Percentiles rank a stretch among this genome's conserved stretches.
phyloP scores from a whole-genome alignment of 2,113 vertebrate genomes.

The Cichladusa arquata region DNA sequence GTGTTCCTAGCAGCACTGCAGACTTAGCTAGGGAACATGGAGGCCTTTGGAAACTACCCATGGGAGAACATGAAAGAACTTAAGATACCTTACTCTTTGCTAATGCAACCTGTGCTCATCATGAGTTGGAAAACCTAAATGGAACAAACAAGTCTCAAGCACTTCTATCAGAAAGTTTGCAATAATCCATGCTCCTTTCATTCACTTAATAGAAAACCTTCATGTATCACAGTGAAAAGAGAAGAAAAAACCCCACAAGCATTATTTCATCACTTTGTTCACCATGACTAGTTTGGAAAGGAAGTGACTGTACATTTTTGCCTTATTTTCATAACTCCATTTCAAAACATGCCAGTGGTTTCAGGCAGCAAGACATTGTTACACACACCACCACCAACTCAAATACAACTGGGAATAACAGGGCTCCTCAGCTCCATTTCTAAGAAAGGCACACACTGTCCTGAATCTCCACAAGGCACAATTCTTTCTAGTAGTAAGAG shows the following conservation, averaged over 20 bases:
- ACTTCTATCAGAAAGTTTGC: background rate
- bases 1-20: background rate
- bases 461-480: background rate
- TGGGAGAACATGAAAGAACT: background rate
- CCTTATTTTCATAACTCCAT: background rate
- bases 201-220: background rate
- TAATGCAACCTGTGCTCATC: background rate
- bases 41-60: background rate
- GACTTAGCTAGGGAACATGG: background rate
- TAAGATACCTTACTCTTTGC: background rate
- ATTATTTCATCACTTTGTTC: background rate
- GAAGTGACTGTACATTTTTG: background rate
- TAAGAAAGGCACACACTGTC: background rate
- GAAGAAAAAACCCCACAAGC: background rate
- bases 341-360: background rate
- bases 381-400: background rate
- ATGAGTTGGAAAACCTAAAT: background rate
- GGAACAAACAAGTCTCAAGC: background rate
- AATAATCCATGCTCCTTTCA: background rate
- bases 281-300: background rate
- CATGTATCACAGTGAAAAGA: background rate
- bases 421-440: background rate
- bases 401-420: fast-evolving
- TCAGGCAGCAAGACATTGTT: background rate
- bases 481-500: background rate